Evolutionary conservation across 2,113 vertebrate genomes (phyloP), one percentile per base, ranked within the genome.

Genomic region (Cyprichromis sp.): DNA sequence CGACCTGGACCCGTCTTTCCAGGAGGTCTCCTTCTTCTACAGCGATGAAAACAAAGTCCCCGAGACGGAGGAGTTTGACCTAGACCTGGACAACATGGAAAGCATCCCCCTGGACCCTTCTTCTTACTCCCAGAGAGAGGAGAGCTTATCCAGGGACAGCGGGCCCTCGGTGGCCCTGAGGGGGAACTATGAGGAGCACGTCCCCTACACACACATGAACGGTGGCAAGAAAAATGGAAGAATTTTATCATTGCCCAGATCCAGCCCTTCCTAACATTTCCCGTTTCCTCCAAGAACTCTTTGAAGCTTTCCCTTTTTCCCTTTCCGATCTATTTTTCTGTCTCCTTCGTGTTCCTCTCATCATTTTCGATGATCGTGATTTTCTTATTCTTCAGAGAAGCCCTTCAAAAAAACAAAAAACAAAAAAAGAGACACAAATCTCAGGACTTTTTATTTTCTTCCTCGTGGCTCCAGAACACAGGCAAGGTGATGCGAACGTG

Each of bases 21-120:
- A 97, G 0, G 98, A 99, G 85, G 93, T 98, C 19, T 99, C 98
- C 4, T 99, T 99, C 96, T 99, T 99, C 96, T 97, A 98, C 96
- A 99, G 99, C 2, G 98, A 99, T 89, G 98, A 99, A 89, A 99
- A 99, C 97, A 99, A 99, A 92, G 96, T 97, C 6, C 98, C 97
- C 0, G 99, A 99, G 88, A 96, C 93, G 0, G 99, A 99, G 96
- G 99, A 99, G 45, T 97, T 98, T 3, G 98, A 99, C 95, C 95
- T 99, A 96, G 98, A 99, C 96, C 97, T 99, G 3, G 99, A 99
- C 93, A 99, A 99, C 96, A 99, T 99, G 98, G 99, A 99, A 93
- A 99, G 97, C 88, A 98, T 99, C 86, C 99, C 99, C 9, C 96
- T 99, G 24, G 98, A 99, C 90, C 98, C 98, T 1, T 97, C 98